Evolutionary conservation across 2,888 invertebrate genomes (phyloP), one percentile per base, ranked within the genome.

Genomic region (Cantharis nigra): DNA sequence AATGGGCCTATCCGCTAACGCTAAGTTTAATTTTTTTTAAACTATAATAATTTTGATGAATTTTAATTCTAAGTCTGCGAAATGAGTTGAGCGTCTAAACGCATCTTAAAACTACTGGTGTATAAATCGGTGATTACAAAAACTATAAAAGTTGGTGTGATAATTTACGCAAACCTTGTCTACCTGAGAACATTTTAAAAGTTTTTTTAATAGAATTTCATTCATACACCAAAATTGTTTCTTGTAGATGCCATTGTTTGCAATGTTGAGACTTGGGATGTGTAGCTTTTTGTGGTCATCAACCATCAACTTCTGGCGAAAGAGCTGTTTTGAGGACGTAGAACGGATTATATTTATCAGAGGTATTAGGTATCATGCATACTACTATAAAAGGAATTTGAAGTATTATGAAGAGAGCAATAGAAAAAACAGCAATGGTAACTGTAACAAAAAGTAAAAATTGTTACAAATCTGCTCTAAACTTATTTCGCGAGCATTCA

Each of bases 401-500:
- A 74, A 33, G 71, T 76, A 71, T 79, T 80, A 81, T 79, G 80
- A 78, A 81, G 80, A 81, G 76, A 71, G 67, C 75, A 71, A 63
- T 72, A 74, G 71, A 76, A 77, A 78, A 49, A 49, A 49, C 49
- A 49, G 49, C 49, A 49, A n/a, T n/a, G 49, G 49, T 49, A 67
- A 70, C 26, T 26, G 67, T 64, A 70, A 77, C 71, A 77, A 75
- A 78, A 79, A 80, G 77, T 80, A 83, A 85, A 85, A 86, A 87
- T 87, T 87, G 86, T 87, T 86, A 85, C 87, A 85, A 85, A 85
- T 85, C 84, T 82, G 84, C 86, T 87, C 87, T 85, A 87, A 87
- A 87, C 87, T 87, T 87, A 86, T 86, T 87, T 87, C 87, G 86
- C 86, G 87, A 86, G 85, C 87, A 85, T 87, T 87, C 87, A 87